Conservation (phyloP, 2,888 invertebrate genomes). For the Drosophila anceps region DNA sequence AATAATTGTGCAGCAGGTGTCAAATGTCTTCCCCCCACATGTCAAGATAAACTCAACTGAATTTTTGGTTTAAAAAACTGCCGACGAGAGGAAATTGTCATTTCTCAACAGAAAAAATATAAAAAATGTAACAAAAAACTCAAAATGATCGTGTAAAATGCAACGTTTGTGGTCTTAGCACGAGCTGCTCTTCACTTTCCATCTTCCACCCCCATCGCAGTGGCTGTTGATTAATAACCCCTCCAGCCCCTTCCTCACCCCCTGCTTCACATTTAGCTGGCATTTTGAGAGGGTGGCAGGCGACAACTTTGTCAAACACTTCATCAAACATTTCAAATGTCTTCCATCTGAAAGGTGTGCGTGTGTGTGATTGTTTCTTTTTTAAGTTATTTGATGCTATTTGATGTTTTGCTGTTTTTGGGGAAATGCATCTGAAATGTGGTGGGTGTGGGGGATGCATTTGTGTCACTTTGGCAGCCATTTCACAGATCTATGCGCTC, state of each 20-base stretch:
- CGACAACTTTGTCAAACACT: conserved; percentile 78
- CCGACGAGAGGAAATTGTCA: conserved; percentile 60
- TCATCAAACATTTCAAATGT: conserved; percentile 72
- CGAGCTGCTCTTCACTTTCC: conserved; percentile 38
- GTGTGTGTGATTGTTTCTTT: conserved; percentile 21
- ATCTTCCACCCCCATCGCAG: conserved; percentile 45
- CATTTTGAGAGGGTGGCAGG: conserved; percentile 34
- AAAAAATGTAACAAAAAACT: conserved; percentile 50
- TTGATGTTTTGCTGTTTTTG: conserved; percentile 53
- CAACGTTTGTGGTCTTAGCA: conserved; percentile 74
- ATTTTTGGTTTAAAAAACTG: conserved; percentile 8
- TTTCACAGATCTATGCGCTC: conserved; percentile 75
- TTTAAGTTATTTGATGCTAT: conserved; percentile 62
- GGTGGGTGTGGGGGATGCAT: conserved; percentile 39
- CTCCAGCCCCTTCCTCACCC: background rate
- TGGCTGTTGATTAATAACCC: conserved; percentile 64
- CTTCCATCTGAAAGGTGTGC: conserved; percentile 38
- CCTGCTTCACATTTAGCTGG: conserved; percentile 25
- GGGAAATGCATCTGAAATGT: conserved; percentile 41
- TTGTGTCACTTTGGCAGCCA: conserved; percentile 67
- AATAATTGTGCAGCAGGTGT: conserved; percentile 80
- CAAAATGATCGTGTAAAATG: conserved; percentile 67
- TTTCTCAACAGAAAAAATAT: conserved; percentile 68
- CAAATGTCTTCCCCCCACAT: conserved; percentile 65
- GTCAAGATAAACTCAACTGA: conserved; percentile 41